Conservation (phyloP, 2,113 vertebrate genomes). For the Saimiri boliviensis region DNA sequence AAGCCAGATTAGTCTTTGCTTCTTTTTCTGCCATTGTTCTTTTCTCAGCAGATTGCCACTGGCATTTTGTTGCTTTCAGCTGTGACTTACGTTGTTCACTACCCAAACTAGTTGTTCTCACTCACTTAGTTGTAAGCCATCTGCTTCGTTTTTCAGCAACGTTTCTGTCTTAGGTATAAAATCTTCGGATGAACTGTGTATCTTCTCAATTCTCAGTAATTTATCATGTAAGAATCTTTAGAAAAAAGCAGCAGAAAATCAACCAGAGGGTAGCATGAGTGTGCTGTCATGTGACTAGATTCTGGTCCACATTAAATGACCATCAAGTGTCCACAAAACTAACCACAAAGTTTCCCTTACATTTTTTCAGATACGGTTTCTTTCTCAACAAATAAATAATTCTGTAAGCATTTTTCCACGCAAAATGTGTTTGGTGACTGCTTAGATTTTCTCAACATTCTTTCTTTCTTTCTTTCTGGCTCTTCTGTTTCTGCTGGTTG, state of each 20-base stretch:
- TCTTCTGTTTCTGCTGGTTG: not conserved
- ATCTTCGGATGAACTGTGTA: not conserved
- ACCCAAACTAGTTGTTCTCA: conserved; percentile 15
- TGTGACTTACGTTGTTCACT: not conserved
- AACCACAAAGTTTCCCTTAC: not conserved
- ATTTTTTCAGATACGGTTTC: not conserved
- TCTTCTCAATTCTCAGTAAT: not conserved
- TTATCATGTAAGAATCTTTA: not conserved
- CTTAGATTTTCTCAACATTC: not conserved
- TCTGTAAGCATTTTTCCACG: not conserved
- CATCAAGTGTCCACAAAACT: not conserved
- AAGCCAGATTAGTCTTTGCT: not conserved
- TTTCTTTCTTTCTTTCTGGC: not conserved
- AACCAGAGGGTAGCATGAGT: not conserved
- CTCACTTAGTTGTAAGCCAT: not conserved
- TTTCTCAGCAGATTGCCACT: not conserved
- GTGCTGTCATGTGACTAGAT: not conserved
- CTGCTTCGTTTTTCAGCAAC: not conserved
- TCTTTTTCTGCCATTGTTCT: not conserved
- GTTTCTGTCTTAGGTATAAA: not conserved
- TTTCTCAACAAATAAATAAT: not conserved
- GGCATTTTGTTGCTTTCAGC: not conserved
- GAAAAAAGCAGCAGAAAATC: not conserved
- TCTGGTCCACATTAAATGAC: not conserved
- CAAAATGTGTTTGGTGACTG: not conserved